Conservation (phyloP, 2,888 invertebrate genomes). For the Drosophila cyrtoloma region DNA sequence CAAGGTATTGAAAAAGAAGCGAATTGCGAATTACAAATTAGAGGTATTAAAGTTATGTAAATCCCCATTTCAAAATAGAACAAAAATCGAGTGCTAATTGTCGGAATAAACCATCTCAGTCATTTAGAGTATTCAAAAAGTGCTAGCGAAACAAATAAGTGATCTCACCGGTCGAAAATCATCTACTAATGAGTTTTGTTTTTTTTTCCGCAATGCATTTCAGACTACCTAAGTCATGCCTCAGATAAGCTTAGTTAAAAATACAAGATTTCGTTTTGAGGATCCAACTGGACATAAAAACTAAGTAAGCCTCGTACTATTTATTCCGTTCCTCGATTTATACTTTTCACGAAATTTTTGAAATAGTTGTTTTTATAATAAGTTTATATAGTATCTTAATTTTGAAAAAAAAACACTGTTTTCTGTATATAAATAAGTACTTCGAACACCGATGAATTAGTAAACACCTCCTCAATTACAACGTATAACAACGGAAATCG, state of each 20-base stretch:
- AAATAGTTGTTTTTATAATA: not conserved
- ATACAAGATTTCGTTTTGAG: not conserved
- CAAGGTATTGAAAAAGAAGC: constrained; percentile 18
- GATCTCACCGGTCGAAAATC: constrained; percentile 28
- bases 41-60: constrained; percentile 1
- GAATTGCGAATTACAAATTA: constrained; percentile 18
- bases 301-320: not conserved
- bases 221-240: not conserved
- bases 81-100: constrained; percentile 1
- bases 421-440: not conserved
- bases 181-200: not conserved
- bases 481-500: constrained; percentile 21
- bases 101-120: not conserved
- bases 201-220: constrained; percentile 20
- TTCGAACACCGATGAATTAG: not conserved
- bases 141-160: constrained; percentile 9
- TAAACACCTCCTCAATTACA: not conserved
- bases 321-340: not conserved
- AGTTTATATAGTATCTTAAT: not conserved
- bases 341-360: not conserved
- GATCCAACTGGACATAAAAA: not conserved
- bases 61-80: constrained; percentile 12
- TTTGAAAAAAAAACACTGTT: not conserved
- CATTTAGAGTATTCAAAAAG: constrained; percentile 13
- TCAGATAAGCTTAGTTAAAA: not conserved